Percentiles rank a stretch among this genome's conserved stretches.
phyloP scores from a whole-genome alignment of 2,888 invertebrate genomes.

The Sabellastarte sp. region DNA sequence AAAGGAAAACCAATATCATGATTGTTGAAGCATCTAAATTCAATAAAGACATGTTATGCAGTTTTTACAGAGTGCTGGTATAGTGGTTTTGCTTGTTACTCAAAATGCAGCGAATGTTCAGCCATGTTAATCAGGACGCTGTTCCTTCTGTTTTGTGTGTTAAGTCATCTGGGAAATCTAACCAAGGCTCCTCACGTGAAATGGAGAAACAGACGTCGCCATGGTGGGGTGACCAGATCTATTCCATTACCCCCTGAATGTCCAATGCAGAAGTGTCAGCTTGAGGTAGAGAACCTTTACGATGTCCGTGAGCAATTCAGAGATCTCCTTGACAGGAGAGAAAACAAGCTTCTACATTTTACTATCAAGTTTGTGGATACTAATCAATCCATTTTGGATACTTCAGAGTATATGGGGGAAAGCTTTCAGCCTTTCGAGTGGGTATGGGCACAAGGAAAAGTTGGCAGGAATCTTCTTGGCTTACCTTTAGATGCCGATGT shows the following conservation, averaged over 20 bases:
- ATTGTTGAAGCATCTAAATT: no score
- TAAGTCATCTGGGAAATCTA: no score
- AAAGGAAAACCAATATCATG: no score
- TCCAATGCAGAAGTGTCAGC: constrained; percentile 61
- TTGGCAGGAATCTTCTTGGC: constrained; percentile 29
- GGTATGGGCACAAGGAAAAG: constrained; percentile 27
- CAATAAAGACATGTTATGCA: no score
- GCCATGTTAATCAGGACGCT: no score
- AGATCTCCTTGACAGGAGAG: constrained; percentile 20
- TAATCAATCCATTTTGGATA: constrained; percentile 25
- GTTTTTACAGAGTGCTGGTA: no score
- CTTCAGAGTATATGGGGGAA: constrained; percentile 30
- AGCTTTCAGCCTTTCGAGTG: constrained; percentile 26
- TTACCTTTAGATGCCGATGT: constrained; percentile 32
- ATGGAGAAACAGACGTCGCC: not conserved
- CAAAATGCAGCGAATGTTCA: no score
- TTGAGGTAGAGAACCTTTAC: constrained; percentile 11
- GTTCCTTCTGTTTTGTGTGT: no score
- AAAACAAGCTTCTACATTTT: constrained; percentile 23
- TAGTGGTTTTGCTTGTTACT: no score
- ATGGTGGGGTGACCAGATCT: not conserved
- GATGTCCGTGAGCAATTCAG: constrained; percentile 15
- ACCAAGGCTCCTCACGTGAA: no score
- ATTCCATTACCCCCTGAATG: constrained; percentile 63
- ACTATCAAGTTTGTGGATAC: constrained; percentile 22